phyloP scores from a whole-genome alignment of 2,888 invertebrate genomes.

The Pantelozetes paolii region DNA sequence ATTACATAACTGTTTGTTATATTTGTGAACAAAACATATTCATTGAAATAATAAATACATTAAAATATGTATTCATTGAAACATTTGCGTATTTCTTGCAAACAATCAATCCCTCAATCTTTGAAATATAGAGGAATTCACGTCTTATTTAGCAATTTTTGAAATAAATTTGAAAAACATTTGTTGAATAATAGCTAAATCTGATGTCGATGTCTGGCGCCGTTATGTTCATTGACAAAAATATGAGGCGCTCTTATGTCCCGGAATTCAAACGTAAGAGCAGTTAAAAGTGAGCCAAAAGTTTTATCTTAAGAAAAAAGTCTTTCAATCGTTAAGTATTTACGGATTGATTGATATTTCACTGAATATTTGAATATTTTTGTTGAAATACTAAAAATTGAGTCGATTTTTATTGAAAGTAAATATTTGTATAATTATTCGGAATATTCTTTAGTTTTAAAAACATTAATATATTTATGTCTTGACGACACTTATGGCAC shows the following conservation, averaged over 20 bases:
- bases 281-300: not conserved
- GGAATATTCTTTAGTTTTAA: not conserved
- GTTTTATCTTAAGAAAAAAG: not conserved
- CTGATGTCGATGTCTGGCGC: constrained; percentile 13
- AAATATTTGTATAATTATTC: constrained; percentile 8
- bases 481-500: no score
- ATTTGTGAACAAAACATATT: constrained; percentile 8
- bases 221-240: constrained; percentile 28
- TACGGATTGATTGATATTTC: not conserved
- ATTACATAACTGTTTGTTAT: constrained; percentile 7
- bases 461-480: constrained; percentile 12
- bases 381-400: not conserved
- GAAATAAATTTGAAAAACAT: not conserved
- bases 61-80: not conserved
- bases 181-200: not conserved
- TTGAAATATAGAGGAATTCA: constrained; percentile 13
- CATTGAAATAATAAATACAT: not conserved
- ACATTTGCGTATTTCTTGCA: not conserved
- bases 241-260: constrained; percentile 28
- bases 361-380: not conserved
- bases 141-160: constrained; percentile 9
- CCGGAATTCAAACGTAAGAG: constrained; percentile 24
- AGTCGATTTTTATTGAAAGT: constrained; percentile 22
- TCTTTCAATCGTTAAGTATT: not conserved
- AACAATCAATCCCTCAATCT: not conserved